Percentiles rank a stretch among this genome's conserved stretches.
phyloP scores from a whole-genome alignment of 1,140 invertebrate genomes.

The Oscheius sp. region DNA sequence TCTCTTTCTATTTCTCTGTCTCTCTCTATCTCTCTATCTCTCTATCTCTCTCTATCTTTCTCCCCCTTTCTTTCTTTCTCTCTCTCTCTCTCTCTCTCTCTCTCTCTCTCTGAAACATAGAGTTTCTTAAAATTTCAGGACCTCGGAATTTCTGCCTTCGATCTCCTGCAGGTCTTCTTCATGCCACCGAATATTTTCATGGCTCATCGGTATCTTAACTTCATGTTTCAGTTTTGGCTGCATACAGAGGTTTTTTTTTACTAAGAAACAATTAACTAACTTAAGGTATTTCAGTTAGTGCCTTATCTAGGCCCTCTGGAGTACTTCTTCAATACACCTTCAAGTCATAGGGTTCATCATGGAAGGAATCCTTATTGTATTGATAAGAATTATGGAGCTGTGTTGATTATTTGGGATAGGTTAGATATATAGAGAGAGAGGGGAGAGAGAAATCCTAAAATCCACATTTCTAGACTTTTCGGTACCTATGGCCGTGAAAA shows the following conservation, averaged over 20 bases:
- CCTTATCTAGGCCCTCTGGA: constrained; percentile 64
- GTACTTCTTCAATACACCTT: constrained; percentile 66
- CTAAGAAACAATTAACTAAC: too few species aligned
- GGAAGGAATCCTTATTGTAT: constrained; percentile 68
- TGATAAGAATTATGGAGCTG: constrained; percentile 69
- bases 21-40: too few species aligned
- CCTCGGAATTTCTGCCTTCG: constrained; percentile 23
- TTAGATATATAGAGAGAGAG: too few species aligned
- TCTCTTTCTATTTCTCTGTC: too few species aligned
- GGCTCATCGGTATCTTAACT: constrained; percentile 28
- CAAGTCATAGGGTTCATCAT: constrained; percentile 68
- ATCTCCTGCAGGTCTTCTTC: constrained; percentile 22
- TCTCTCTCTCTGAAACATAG: too few species aligned
- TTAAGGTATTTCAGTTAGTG: background rate
- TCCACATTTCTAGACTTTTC: constrained; percentile 60
- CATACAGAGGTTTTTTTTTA: constrained; percentile 37
- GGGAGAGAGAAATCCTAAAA: constrained; percentile 64
- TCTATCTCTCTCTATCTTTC: too few species aligned
- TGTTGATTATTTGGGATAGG: constrained; percentile 67
- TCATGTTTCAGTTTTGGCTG: constrained; percentile 40
- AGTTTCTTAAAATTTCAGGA: constrained; percentile 38
- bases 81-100: background rate
- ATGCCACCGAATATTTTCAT: constrained; percentile 35
- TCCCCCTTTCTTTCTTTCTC: too few species aligned
- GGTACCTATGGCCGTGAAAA: constrained; percentile 60